Evolutionary conservation across 2,888 invertebrate species (phyloP).

Genomic region (Epinotia demarniana): DNA sequence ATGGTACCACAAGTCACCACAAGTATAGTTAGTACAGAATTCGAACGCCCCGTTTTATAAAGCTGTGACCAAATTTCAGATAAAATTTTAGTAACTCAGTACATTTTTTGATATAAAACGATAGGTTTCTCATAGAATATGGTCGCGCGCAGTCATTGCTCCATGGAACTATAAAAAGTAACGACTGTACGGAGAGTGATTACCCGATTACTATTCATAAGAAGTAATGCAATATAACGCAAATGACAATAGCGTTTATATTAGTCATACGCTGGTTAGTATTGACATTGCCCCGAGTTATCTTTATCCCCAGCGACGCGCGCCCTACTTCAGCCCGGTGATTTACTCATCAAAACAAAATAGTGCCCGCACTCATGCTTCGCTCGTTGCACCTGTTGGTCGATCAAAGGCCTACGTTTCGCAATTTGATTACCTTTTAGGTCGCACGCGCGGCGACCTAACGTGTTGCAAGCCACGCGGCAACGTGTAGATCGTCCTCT

Average conservation of each 20-base stretch:
- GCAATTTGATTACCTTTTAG: background rate
- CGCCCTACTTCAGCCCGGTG: conserved; percentile 49
- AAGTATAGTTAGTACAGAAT: too few species aligned
- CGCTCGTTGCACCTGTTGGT: background rate
- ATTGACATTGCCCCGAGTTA: conserved; percentile 49
- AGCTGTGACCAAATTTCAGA: too few species aligned
- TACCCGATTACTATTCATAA: background rate
- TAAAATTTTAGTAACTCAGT: too few species aligned
- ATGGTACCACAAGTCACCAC: too few species aligned
- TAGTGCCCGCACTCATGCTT: conserved; percentile 25
- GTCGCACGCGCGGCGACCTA: too few species aligned
- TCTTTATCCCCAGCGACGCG: conserved; percentile 52
- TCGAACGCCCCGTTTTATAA: too few species aligned
- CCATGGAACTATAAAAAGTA: background rate
- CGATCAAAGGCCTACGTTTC: background rate
- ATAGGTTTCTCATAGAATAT: background rate
- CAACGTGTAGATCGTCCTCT: too few species aligned
- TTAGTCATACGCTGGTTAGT: conserved; percentile 53
- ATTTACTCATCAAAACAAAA: conserved; percentile 48
- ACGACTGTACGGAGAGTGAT: background rate
- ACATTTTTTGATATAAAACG: background rate
- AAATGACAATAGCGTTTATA: conserved; percentile 50
- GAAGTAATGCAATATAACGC: background rate
- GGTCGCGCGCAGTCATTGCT: conserved; percentile 2
- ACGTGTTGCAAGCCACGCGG: background rate